A percentile compares a stretch with the other conserved stretches of the same genome.
Conservation (phyloP, 2,888 invertebrate genomes). For the Diachrysia chrysitis region DNA sequence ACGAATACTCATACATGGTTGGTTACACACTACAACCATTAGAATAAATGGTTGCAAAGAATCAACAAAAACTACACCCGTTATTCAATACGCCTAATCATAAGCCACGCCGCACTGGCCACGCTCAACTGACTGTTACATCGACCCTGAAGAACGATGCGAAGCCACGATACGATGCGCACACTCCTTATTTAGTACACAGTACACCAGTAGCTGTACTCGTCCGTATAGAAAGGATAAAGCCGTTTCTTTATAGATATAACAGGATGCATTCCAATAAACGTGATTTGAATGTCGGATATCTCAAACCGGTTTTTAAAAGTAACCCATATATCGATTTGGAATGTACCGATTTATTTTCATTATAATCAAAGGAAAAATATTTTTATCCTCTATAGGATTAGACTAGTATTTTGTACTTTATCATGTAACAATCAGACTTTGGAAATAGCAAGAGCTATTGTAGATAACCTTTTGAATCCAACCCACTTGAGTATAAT, state of each 20-base stretch:
- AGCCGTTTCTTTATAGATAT: constrained; percentile 54
- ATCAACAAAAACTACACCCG: constrained; percentile 32
- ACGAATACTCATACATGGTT: background rate
- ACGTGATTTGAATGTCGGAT: constrained; percentile 64
- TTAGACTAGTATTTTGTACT: background rate
- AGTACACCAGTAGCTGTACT: constrained; percentile 67
- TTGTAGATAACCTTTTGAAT: constrained; percentile 34
- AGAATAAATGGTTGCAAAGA: constrained; percentile 9
- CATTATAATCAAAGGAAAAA: constrained; percentile 3
- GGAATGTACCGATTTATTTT: constrained; percentile 13
- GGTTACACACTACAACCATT: background rate
- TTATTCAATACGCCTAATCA: constrained; percentile 47
- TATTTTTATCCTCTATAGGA: background rate
- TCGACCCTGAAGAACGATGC: constrained; percentile 71
- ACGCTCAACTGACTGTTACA: constrained; percentile 72
- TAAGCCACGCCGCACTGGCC: constrained; percentile 50
- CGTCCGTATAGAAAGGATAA: constrained; percentile 67
- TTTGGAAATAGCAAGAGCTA: background rate
- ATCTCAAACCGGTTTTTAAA: constrained; percentile 51
- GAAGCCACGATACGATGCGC: constrained; percentile 64
- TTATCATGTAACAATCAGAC: background rate
- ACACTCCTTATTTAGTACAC: constrained; percentile 74
- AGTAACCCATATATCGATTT: constrained; percentile 28
- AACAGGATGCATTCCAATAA: constrained; percentile 69
- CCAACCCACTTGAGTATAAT: constrained; percentile 47